phyloP scores from a whole-genome alignment of 2,888 invertebrate genomes.

The Poecilus cupreus region DNA sequence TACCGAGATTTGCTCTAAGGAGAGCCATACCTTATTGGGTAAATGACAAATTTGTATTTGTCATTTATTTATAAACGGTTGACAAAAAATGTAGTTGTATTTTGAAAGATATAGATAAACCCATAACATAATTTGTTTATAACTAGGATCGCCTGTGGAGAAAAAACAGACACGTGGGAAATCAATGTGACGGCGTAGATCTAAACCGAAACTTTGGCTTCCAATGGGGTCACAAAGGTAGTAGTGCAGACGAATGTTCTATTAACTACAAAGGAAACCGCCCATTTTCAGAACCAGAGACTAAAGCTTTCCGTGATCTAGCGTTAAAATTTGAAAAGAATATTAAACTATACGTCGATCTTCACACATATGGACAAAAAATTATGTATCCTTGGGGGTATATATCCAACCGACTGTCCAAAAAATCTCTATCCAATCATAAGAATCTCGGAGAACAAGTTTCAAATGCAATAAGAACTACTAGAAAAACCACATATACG shows the following conservation, averaged over 20 bases:
- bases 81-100: too few relatives aligned
- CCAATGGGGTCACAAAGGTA: conserved; percentile 38
- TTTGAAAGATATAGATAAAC: too few relatives aligned
- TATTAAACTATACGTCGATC: conserved; percentile 79
- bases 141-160: too few relatives aligned
- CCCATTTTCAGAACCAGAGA: conserved; percentile 76
- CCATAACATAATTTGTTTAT: too few relatives aligned
- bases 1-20: too few relatives aligned
- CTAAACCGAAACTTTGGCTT: conserved; percentile 65
- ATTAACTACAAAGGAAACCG: conserved; percentile 67
- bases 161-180: too few relatives aligned
- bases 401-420: conserved; percentile 72
- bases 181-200: conserved; percentile 63
- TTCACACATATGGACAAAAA: conserved; percentile 85
- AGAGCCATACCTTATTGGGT: too few relatives aligned
- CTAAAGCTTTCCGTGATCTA: conserved; percentile 76
- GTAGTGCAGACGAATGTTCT: too few relatives aligned
- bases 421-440: conserved; percentile 73
- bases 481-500: conserved; percentile 70
- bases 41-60: too few relatives aligned
- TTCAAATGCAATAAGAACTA: neutral
- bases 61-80: too few relatives aligned
- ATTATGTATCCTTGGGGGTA: conserved; percentile 82
- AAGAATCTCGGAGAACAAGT: conserved; percentile 68
- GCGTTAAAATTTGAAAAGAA: conserved; percentile 72